A percentile compares a stretch with the other conserved stretches of the same genome.
Conservation (phyloP, 2,113 vertebrate species). For the Cinclus mexicanus region DNA sequence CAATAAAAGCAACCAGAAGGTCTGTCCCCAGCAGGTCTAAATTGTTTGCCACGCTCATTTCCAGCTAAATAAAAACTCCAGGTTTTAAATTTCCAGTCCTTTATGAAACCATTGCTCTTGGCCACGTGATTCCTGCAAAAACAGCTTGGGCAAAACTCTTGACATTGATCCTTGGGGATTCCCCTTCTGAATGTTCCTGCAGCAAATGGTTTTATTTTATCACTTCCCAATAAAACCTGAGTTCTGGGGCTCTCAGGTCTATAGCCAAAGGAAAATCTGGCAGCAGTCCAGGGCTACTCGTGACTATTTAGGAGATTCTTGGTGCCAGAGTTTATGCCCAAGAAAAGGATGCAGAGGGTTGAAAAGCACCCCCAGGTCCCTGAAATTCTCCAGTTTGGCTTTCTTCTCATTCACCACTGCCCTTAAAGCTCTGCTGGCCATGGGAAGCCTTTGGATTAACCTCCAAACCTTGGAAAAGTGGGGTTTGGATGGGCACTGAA, state of each 20-base stretch:
- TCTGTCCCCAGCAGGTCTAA: background rate
- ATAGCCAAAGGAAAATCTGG: background rate
- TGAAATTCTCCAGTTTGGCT: background rate
- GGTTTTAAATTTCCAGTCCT: background rate
- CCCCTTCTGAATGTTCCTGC: background rate
- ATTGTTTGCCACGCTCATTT: background rate
- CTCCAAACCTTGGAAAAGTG: background rate
- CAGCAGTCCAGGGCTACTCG: conserved; percentile 2
- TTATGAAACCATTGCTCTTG: background rate
- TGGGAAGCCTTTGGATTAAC: background rate
- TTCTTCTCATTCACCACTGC: background rate
- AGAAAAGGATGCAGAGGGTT: background rate
- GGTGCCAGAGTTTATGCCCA: background rate
- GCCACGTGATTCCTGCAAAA: background rate
- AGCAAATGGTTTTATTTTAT: background rate
- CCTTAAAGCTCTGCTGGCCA: background rate
- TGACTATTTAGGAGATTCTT: background rate
- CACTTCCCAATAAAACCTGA: background rate
- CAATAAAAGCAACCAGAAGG: background rate
- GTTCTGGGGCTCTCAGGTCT: background rate
- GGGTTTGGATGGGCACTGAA: background rate
- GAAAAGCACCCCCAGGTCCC: background rate
- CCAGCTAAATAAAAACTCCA: background rate
- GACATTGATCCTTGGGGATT: conserved; percentile 8
- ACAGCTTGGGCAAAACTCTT: background rate